Evolutionary conservation across 2,888 invertebrate species (phyloP), one percentile per base, ranked within the genome.

Genomic region (Metellina segmentata): DNA sequence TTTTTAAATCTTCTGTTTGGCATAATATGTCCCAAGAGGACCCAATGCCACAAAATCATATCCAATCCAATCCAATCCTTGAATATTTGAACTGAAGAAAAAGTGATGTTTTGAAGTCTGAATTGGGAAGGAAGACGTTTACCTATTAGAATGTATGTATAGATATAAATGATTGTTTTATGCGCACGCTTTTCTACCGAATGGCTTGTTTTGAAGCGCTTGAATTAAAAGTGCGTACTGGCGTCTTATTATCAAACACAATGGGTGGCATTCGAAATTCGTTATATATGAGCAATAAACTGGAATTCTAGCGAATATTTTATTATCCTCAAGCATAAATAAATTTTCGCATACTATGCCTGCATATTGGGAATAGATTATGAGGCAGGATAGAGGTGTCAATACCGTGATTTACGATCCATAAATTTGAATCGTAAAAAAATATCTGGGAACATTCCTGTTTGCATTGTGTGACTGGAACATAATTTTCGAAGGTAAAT

Each of bases 291-390:
- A 82, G 69, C 89, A 69, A 82, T 89, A 89, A 89, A 89, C 34
- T 75, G 19, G 89, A 89, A 89, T 89, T 82, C 82, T 49, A 20
- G 81, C 75, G 81, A 81, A 89, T 89, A 89, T 89, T 89, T 89
- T 79, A 72, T 74, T 78, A 78, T 88, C 81, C 20, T 53, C 48
- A 8, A 16, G 89, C 82, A 89, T 82, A 89, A 72, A 88, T 88
- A 88, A 82, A 89, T 82, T 89, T 77, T 89, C 89, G 81, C 89
- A 89, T 71, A 82, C 82, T 72, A 11, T 11, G 71, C 86, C 88
- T 89, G 89, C 89, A 89, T 89, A 89, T 89, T 89, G 89, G 70
- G 89, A 89, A 89, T 89, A 89, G 89, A 89, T 89, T 89, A 89
- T 89, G 61, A 89, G 61, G 75, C 82, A 81, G 81, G 88, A 81